These are phyloP conservation scores for Microtus oregoni DNA, from an alignment of 2,113 vertebrate genomes.

Conservation along the genomic window DNA sequence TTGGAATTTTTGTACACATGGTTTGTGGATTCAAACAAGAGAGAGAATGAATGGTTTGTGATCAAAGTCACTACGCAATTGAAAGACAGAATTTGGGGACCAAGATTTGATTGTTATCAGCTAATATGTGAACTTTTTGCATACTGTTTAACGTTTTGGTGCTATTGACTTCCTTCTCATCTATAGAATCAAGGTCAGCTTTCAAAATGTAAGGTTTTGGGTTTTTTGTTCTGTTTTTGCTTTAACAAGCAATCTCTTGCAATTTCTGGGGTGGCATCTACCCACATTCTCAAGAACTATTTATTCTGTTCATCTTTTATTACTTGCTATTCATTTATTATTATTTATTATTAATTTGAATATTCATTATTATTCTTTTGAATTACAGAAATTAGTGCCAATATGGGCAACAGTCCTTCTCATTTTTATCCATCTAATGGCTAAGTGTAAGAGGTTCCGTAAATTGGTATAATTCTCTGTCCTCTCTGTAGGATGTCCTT, in stretches of 20 bases:
- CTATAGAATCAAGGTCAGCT: neutral
- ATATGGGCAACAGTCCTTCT: neutral
- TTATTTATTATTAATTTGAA: no score
- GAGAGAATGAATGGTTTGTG: neutral
- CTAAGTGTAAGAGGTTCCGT: neutral
- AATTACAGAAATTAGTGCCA: neutral
- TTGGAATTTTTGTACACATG: neutral
- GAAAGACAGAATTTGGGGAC: neutral
- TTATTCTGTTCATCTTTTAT: neutral
- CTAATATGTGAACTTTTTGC: neutral
- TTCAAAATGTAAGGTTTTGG: neutral
- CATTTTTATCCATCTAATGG: neutral
- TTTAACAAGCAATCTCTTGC: neutral
- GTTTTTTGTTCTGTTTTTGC: neutral
- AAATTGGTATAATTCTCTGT: neutral
- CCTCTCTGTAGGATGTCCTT: neutral
- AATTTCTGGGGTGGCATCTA: neutral
- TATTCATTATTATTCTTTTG: neutral
- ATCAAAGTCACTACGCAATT: neutral
- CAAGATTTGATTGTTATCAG: neutral
- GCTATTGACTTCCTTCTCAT: neutral
- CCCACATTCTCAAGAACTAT: neutral
- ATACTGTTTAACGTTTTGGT: neutral
- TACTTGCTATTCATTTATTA: no score
- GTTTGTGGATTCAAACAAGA: constrained; percentile 10